Conservation (phyloP, 2,888 invertebrate species). For the Nomada fucata region DNA sequence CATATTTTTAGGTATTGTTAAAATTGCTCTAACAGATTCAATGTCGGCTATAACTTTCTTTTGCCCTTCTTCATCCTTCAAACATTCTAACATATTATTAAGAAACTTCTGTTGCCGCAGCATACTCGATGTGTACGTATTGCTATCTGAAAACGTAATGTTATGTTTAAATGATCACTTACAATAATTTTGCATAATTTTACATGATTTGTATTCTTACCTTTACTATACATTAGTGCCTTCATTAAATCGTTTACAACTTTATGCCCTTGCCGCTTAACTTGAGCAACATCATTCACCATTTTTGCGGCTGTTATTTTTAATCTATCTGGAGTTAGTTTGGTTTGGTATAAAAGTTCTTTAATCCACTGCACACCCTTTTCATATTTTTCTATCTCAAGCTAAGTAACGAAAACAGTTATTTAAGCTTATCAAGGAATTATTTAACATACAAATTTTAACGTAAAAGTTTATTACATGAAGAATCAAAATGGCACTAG, state of each 20-base stretch:
- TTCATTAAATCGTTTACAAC: slow-evolving; percentile 88
- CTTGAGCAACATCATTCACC: slow-evolving; percentile 91
- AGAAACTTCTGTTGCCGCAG: slow-evolving; percentile 92
- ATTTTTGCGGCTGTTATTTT: slow-evolving; percentile 92
- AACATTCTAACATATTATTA: slow-evolving; percentile 87
- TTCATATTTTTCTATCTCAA: slow-evolving; percentile 91
- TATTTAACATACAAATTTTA: slow-evolving; percentile 41
- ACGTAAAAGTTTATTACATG: slow-evolving; percentile 85
- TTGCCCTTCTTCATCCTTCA: slow-evolving; percentile 85
- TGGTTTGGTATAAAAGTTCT: slow-evolving; percentile 90
- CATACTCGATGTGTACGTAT: slow-evolving; percentile 89
- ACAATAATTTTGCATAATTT: neutral
- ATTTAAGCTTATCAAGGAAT: neutral
- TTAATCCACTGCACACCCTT: slow-evolving; percentile 91
- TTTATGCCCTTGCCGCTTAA: slow-evolving; percentile 89
- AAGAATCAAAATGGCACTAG: slow-evolving; percentile 88
- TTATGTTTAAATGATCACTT: neutral
- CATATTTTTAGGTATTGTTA: slow-evolving; percentile 87
- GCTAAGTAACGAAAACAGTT: slow-evolving; percentile 83
- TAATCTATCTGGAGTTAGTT: slow-evolving; percentile 90
- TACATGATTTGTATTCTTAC: slow-evolving; percentile 78
- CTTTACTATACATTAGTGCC: slow-evolving; percentile 86
- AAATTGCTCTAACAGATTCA: slow-evolving; percentile 86
- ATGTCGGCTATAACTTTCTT: slow-evolving; percentile 84
- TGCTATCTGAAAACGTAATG: slow-evolving; percentile 86